Base-by-base conservation (phyloP, 2,113 vertebrate species). In the Morone saxatilis region DNA sequence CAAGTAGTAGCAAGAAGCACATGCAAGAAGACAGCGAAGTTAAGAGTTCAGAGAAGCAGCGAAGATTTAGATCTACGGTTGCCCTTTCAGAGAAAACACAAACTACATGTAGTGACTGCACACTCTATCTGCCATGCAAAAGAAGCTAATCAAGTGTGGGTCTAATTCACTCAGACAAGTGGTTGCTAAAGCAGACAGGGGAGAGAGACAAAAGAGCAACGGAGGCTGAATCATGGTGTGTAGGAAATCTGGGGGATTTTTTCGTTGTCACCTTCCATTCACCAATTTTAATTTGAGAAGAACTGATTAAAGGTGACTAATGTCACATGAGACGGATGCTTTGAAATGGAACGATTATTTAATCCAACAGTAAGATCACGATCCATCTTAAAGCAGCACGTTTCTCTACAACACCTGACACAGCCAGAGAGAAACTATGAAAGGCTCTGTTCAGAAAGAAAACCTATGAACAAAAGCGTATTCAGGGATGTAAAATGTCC, bases 121-220 rank as follows among this genome's bases (percentile, higher is more conserved):
- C 19, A 67, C 25, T 73, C 40, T 56, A 1, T 78, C 38, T 67
- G 73, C 65, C 87, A 90, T 91, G 89, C 87, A 85, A 59, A 31
- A 77, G 73, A 88, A 54, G 83, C 79, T 76, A 41, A 51, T 70
- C 10, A 41, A 51, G 63, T n/a, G 12, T 45, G 2, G 54, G 60
- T 89, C 85, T 90, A 70, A 85, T 81, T 83, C 84, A 61, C 84
- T 93, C 91, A 91, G 91, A 92, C 70, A 70, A 83, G 66, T n/a
- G 51, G 31, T 48, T 82, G 77, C 12, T 73, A 0, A 88, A 88
- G 84, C 67, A 81, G 41, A 84, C 7, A 16, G 77, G 91, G 89
- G 86, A 87, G 8, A 20, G 5, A 85, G 36, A 71, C 76, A 67
- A 4, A 36, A 51, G 36, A 71, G 69, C 50, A 51, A 40, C 20